Evolutionary conservation across 2,113 vertebrate genomes (phyloP).

Genomic region (Coracopsis vasa): DNA sequence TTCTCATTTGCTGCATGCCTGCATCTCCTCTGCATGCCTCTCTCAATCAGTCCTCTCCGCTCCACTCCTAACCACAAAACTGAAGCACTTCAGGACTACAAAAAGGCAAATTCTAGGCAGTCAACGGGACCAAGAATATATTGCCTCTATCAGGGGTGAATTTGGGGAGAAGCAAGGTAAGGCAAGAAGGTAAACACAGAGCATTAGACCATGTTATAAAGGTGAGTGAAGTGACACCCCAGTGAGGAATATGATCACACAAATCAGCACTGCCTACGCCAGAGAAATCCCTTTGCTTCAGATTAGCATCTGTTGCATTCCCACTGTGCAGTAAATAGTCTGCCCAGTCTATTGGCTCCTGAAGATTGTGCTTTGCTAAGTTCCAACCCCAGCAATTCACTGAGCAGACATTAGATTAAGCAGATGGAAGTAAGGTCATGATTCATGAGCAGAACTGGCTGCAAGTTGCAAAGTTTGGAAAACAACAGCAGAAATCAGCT

Average conservation of each 20-base stretch:
- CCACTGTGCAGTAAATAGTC: neutral
- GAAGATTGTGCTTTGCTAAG: neutral
- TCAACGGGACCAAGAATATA: neutral
- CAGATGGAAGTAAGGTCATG: neutral
- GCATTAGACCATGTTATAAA: neutral
- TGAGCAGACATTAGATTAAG: neutral
- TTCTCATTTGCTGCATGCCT: neutral
- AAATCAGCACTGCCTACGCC: neutral
- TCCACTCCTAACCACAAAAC: neutral
- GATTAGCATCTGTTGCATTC: neutral
- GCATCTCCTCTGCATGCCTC: neutral
- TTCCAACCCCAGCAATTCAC: neutral
- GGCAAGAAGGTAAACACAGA: neutral
- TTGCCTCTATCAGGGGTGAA: neutral
- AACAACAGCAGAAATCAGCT: neutral
- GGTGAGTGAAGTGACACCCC: neutral
- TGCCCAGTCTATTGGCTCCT: neutral
- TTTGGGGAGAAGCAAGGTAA: neutral
- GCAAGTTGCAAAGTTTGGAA: neutral
- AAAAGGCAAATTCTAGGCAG: neutral
- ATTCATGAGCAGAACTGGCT: neutral
- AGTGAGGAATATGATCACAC: neutral
- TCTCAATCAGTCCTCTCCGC: neutral
- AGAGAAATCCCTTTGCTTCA: neutral
- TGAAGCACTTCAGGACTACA: neutral